Percentiles rank a stretch among this genome's conserved stretches.
Conservation (phyloP, 1,140 invertebrate genomes). For the silkworm (Bombyx mori) region ASM3026992v2 NC_085109.1:9023001-9023500, state of each 20-base stretch:
- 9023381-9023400: too few species aligned
- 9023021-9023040: too few species aligned
- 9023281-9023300: slow-evolving; percentile 62
- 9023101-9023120: slow-evolving; percentile 39
- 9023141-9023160: slow-evolving; percentile 55
- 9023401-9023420: too few species aligned
- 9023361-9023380: slow-evolving; percentile 28
- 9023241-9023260: too few species aligned
- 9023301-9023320: slow-evolving; percentile 58
- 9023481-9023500: too few species aligned
- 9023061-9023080: slow-evolving; percentile 42
- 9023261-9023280: slow-evolving; percentile 35
- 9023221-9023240: too few species aligned
- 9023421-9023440: too few species aligned
- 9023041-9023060: background rate
- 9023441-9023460: too few species aligned
- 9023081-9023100: slow-evolving; percentile 53
- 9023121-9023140: slow-evolving; percentile 44
- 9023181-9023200: too few species aligned
- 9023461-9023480: too few species aligned
- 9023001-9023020: too few species aligned
- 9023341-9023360: slow-evolving; percentile 52
- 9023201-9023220: too few species aligned
- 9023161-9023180: slow-evolving; percentile 1
- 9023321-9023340: slow-evolving; percentile 40